Percentiles rank a stretch among this genome's conserved stretches.
Conservation (phyloP, 2,888 invertebrate genomes). For the Andrena camellia region DNA sequence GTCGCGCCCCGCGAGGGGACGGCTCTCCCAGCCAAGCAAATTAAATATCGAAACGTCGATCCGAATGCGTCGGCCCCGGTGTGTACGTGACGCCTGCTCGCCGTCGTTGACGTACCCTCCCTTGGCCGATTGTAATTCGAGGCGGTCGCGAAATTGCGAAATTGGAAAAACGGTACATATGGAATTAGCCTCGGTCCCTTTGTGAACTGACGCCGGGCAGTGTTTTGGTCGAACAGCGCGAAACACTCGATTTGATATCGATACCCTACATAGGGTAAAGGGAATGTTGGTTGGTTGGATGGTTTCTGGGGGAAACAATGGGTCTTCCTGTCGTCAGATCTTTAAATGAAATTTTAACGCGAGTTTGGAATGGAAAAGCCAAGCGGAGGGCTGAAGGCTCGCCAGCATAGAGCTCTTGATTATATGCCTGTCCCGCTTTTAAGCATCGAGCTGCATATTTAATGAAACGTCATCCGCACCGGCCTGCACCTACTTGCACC, state of each 20-base stretch:
- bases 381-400: too few species aligned
- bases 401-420: neutral
- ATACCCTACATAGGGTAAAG: neutral
- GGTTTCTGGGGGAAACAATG: neutral
- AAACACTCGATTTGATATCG: neutral
- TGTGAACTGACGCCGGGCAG: neutral
- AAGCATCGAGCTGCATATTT: conserved; percentile 46
- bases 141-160: conserved; percentile 12
- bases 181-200: neutral
- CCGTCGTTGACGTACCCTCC: conserved; percentile 4
- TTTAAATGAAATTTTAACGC: too few species aligned
- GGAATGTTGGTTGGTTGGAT: neutral
- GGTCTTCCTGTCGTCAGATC: too few species aligned
- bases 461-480: conserved; percentile 50
- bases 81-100: neutral
- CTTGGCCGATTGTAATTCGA: conserved; percentile 1
- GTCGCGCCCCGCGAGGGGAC: conserved; percentile 26
- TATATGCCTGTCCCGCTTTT: conserved; percentile 14
- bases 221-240: neutral
- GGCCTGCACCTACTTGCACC: conserved; percentile 42
- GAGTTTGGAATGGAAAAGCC: too few species aligned
- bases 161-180: neutral
- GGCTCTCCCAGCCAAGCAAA: conserved; percentile 23
- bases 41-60: conserved; percentile 52
- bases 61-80: neutral